Percentiles rank a stretch among this genome's conserved stretches.
Conservation (phyloP, 2,888 invertebrate genomes). For the Drosophila mercatorum region DNA sequence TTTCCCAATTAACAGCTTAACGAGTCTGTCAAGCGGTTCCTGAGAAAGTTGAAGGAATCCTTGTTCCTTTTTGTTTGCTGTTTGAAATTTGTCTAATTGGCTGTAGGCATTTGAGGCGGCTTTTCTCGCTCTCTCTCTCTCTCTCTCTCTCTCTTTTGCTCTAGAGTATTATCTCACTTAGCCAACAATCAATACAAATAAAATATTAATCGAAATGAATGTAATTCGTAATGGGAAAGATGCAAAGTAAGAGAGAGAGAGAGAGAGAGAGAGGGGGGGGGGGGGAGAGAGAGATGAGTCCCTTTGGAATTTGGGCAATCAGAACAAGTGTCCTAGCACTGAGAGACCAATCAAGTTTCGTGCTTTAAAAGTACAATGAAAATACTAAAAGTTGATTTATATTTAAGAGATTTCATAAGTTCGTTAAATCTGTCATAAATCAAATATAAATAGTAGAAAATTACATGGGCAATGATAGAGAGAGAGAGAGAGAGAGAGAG, state of each 20-base stretch:
- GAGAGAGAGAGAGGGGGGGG: no score
- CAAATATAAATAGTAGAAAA: neutral
- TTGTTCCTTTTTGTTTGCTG: neutral
- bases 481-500: neutral
- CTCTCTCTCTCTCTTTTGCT: neutral
- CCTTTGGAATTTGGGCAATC: neutral
- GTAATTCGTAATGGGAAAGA: neutral
- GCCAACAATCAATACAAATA: constrained; percentile 6
- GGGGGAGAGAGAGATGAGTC: neutral
- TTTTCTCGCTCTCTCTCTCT: neutral
- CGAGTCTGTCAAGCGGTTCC: neutral
- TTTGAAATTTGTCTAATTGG: constrained; percentile 1
- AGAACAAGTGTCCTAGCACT: neutral
- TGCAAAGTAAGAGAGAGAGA: neutral
- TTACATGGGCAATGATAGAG: no score
- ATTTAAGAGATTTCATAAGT: neutral
- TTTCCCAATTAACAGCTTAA: neutral
- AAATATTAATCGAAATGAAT: constrained; percentile 2
- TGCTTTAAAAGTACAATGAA: neutral
- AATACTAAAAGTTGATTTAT: neutral
- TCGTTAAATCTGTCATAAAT: no score
- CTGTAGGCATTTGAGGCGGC: neutral
- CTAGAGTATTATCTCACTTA: no score
- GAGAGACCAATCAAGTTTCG: neutral
- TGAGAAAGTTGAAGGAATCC: neutral